Evolutionary conservation across 2,113 vertebrate genomes (phyloP).

Genomic region (Salvelinus fontinalis): DNA sequence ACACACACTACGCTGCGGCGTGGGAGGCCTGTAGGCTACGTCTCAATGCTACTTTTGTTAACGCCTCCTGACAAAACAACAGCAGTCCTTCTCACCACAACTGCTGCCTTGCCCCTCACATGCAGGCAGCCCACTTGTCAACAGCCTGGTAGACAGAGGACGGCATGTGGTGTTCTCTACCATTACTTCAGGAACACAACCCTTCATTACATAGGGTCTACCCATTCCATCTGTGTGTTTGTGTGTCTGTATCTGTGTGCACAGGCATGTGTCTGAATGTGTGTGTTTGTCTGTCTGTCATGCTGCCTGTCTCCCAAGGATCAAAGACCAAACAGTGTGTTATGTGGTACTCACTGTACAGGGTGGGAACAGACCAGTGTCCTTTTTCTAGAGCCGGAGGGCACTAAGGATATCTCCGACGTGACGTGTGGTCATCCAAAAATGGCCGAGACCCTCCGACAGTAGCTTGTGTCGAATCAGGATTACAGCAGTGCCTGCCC

Average conservation of each 20-base stretch:
- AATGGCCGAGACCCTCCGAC: background rate
- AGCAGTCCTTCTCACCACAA: constrained; percentile 31
- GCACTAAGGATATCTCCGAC: background rate
- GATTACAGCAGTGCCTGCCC: constrained; percentile 69
- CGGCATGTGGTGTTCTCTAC: constrained; percentile 21
- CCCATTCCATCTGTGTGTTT: background rate
- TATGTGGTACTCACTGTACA: background rate
- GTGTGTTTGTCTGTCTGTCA: constrained; percentile 10
- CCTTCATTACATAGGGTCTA: background rate
- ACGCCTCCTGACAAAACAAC: constrained; percentile 37
- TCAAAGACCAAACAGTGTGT: constrained; percentile 74
- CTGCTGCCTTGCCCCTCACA: constrained; percentile 25
- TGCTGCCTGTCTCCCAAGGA: constrained; percentile 78
- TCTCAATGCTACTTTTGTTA: constrained; percentile 45
- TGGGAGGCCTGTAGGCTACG: constrained; percentile 35
- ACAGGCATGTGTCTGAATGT: constrained; percentile 8
- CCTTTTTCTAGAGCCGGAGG: background rate
- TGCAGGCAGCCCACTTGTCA: constrained; percentile 27
- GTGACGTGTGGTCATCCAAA: background rate
- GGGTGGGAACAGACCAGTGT: background rate
- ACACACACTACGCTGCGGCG: constrained; percentile 2
- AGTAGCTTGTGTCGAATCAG: background rate
- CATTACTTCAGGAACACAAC: constrained; percentile 11
- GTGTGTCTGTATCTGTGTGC: background rate
- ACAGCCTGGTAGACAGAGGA: constrained; percentile 40